Base-by-base conservation (phyloP, 2,113 vertebrate genomes). In the Corydoras sp. region DNA sequence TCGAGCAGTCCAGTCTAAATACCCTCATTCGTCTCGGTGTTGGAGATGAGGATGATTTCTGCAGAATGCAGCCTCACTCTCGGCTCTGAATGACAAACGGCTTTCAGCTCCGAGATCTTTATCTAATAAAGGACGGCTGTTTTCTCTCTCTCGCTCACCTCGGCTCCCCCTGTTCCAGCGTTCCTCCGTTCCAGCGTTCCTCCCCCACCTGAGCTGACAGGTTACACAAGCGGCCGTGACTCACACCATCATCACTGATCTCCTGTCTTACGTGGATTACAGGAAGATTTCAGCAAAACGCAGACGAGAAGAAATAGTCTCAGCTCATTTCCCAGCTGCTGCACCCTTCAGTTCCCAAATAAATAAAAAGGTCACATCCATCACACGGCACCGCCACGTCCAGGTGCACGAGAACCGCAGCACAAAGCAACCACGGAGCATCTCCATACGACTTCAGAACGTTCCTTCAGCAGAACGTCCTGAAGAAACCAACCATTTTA, bases 1-100 rank as follows among this genome's bases (percentile, higher is more conserved):
- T 24, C 18, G 18, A 24, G 18, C 18, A 24, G 18, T 24, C 18
- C 18, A 24, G 11, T 11, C 7, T 35, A n/a, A 63, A 31, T 55
- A 73, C 77, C 74, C 78, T 54, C 54, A 71, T 29, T 74, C 55
- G 68, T 72, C 68, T 77, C 68, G 74, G 51, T 74, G 12, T 62
- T 72, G 65, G 80, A 76, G 61, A 73, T 59, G 43, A 53, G 58
- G 13, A 24, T 32, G 58, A 70, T 76, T 68, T 79, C 59, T 73
- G 18, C 69, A 63, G 72, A 72, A 64, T 2, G 66, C 64, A 35
- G 7, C 63, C 74, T 4, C 18, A 56, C n/a, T 43, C 65, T 53
- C 31, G 51, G n/a, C 58, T 43, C 12, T 11, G 11, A 69, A 72
- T 68, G 71, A 73, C 65, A 43, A 59, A 72, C 8, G 29, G 75